phyloP scores from a whole-genome alignment of 2,797 vertebrate genomes.

The Notoglanidium macrostoma region DNA sequence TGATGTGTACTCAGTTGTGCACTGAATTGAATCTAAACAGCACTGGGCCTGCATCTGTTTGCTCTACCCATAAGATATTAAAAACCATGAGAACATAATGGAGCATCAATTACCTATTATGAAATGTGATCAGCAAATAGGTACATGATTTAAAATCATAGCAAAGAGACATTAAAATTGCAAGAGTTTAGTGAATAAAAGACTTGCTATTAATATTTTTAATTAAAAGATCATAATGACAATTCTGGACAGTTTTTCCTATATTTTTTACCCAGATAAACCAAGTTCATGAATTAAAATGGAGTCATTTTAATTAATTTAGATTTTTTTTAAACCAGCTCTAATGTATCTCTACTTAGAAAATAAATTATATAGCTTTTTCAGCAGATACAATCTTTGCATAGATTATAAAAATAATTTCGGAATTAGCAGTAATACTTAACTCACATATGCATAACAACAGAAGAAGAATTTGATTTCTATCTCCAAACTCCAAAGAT shows the following conservation, averaged over 20 bases:
- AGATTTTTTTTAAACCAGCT: not conserved
- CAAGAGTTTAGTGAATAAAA: not conserved
- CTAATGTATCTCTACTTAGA: not conserved
- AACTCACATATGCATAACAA: not conserved
- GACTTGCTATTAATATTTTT: not conserved
- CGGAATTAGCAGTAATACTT: not conserved
- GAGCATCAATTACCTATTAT: not conserved
- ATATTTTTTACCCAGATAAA: not conserved
- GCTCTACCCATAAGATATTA: not conserved
- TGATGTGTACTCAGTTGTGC: not conserved
- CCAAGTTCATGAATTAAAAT: not conserved
- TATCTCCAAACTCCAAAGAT: not conserved
- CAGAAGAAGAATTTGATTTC: not conserved
- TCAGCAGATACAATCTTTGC: not conserved
- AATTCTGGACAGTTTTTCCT: not conserved
- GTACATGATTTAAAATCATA: not conserved
- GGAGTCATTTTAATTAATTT: too few relatives aligned
- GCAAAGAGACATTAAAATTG: not conserved
- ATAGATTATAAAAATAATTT: not conserved
- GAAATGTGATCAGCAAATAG: not conserved
- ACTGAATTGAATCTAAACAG: not conserved
- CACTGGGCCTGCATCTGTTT: not conserved
- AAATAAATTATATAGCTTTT: not conserved
- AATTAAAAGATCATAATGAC: not conserved
- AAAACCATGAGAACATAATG: not conserved